Conservation (phyloP, 2,797 vertebrate genomes). For the Lemur catta region DNA sequence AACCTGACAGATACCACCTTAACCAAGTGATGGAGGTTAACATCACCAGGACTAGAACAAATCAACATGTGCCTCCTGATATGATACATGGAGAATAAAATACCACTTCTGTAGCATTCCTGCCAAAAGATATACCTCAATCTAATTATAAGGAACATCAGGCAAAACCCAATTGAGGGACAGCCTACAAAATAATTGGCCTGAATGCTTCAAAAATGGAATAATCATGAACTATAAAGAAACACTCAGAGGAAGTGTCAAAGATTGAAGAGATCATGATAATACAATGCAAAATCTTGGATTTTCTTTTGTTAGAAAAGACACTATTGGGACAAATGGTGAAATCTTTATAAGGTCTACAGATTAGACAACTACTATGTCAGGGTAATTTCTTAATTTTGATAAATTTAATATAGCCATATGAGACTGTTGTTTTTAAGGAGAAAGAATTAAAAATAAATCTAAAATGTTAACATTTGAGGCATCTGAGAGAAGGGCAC, state of each 20-base stretch:
- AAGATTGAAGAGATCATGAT: background rate
- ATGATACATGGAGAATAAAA: background rate
- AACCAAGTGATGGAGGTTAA: background rate
- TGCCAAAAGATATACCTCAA: background rate
- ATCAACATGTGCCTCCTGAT: background rate
- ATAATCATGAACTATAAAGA: background rate
- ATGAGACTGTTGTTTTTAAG: background rate
- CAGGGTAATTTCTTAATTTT: background rate
- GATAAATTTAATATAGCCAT: background rate
- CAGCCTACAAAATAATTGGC: background rate
- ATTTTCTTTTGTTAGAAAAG: background rate
- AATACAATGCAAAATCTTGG: background rate
- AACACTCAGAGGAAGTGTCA: background rate
- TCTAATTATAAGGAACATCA: background rate
- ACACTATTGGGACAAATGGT: background rate
- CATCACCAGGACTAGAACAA: background rate
- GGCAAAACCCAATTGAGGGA: background rate
- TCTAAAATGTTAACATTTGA: background rate
- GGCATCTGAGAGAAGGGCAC: background rate
- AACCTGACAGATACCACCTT: background rate
- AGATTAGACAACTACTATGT: background rate
- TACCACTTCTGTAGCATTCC: background rate
- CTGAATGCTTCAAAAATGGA: background rate
- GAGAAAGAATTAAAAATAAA: background rate
- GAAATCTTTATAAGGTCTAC: background rate